Base-by-base conservation (phyloP, 2,888 invertebrate genomes). In the Andrena bucephala region DNA sequence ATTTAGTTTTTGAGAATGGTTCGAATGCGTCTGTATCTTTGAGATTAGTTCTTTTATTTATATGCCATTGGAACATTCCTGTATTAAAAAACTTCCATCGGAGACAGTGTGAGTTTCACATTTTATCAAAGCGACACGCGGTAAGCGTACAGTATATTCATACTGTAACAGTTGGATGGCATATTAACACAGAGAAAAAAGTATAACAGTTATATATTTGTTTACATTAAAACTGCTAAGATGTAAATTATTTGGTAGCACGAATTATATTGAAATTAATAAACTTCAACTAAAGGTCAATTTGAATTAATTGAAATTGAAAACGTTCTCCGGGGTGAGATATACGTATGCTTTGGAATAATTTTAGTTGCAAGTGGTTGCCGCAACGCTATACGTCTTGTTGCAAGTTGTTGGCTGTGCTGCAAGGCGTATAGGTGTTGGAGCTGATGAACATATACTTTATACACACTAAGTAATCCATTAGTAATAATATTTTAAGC, bases 1-100 rank as follows among this genome's bases (percentile, higher is more conserved):
- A 72, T 85, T 88, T 85, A 89, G 85, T 81, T 77, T 82, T 84
- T 67, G 78, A 87, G 85, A 84, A 87, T 88, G 89, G 85, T 89
- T 89, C 87, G 87, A 89, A 88, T 87, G 87, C 87, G 81, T 87
- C 75, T 77, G 33, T 74, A 73, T 70, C 54, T 57, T 62, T 69
- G 10, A 76, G 63, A 57, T 70, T 63, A 52, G 69, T 57, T 59
- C n/a, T 81, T 72, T 81, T 24, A 67, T 75, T 80, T 62, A 31
- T 42, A 27, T 62, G 59, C 60, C 57, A 80, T 8, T 8, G 36
- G 50, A 75, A 70, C 48, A 52, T 2, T 70, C 29, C 36, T 67
- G 8, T 71, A 36, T 52, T 13, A 57, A 62, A 5, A 72, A 48
- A 71, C 3, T 48, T 63, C 62, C 16, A 1, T 33, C 2, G n/a